These are phyloP conservation scores for Zaprionus bogoriensis DNA, from an alignment of 2,888 invertebrate species.

Conservation along the genomic window DNA sequence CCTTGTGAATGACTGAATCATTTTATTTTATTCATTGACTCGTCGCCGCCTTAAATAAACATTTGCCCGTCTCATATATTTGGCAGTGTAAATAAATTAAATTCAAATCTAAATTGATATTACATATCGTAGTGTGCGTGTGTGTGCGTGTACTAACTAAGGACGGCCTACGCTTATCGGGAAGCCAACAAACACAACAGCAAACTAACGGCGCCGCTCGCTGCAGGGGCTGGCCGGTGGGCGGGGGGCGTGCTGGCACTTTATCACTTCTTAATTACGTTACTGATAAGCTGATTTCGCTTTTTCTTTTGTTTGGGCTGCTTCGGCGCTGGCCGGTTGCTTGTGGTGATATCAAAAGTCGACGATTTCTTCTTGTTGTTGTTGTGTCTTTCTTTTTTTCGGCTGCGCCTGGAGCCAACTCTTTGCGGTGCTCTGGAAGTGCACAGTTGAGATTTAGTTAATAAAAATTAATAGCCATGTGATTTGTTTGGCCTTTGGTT, in stretches of 20 bases:
- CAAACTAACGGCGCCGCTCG: constrained; percentile 39
- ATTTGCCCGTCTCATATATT: constrained; percentile 38
- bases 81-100: constrained; percentile 71
- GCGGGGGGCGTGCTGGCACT: constrained; percentile 44
- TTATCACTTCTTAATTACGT: constrained; percentile 75
- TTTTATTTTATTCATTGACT: constrained; percentile 52
- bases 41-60: constrained; percentile 55
- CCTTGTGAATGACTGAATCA: constrained; percentile 42
- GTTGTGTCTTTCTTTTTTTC: constrained; percentile 8
- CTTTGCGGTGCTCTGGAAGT: constrained; percentile 41
- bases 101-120: constrained; percentile 76
- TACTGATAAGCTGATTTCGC: constrained; percentile 67
- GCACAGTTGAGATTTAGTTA: constrained; percentile 66
- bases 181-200: constrained; percentile 1
- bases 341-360: constrained; percentile 54
- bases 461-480: constrained; percentile 70
- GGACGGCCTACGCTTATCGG: constrained; percentile 55
- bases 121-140: constrained; percentile 33
- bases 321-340: constrained; percentile 24
- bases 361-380: constrained; percentile 22
- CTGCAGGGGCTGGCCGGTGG: constrained; percentile 17
- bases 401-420: constrained; percentile 17
- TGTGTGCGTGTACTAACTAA: constrained; percentile 19
- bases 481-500: constrained; percentile 66
- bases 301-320: constrained; percentile 43